Base-by-base conservation (phyloP, 1,140 invertebrate genomes). In the Agrypnia vestita region DNA sequence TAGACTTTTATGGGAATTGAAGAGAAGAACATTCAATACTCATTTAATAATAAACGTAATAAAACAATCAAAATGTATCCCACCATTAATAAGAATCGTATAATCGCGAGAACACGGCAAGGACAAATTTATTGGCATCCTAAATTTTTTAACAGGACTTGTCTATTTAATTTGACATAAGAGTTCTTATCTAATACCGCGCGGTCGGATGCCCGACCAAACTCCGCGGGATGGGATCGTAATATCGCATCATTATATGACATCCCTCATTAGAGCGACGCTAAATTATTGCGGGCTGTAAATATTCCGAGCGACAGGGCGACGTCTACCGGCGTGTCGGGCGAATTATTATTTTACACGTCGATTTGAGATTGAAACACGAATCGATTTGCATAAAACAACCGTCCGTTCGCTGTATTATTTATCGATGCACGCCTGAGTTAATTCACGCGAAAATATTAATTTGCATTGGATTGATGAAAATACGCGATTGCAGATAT, bases 301-400 rank as follows among this genome's bases (percentile, higher is more conserved):
- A 71, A 71, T 49, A 46, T 21, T 17, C 46, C 17, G 9, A 21
- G 19, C n/a, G 49, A 25, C 21, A 51, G 49, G 49, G 25, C 46
- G 67, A 71, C 67, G 25, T 71, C 15, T 71, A 21, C 15, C 44
- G 46, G 67, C 46, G 17, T 17, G 67, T 13, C 59, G 59, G 25
- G 6, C 4, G 17, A 35, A 62, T 69, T 17, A 17, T 71, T 49
- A 51, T 49, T 47, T 25, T 71, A 71, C 15, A 21, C 46, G 9
- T 15, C 49, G 49, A 51, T 51, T n/a, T 15, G 17, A 49, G 67
- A 53, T 49, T 71, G 15, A 49, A 71, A 25, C 44, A 51, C 15
- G 67, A 71, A 53, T 71, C 15, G 49, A 71, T 71, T 71, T 21
- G 47, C 67, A 71, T 71, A 49, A 51, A 71, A 19, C 49, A 17